A percentile compares a stretch with the other conserved stretches of the same genome.
Conservation (phyloP, 2,113 vertebrate genomes). For the Seriola aureovittata region DNA sequence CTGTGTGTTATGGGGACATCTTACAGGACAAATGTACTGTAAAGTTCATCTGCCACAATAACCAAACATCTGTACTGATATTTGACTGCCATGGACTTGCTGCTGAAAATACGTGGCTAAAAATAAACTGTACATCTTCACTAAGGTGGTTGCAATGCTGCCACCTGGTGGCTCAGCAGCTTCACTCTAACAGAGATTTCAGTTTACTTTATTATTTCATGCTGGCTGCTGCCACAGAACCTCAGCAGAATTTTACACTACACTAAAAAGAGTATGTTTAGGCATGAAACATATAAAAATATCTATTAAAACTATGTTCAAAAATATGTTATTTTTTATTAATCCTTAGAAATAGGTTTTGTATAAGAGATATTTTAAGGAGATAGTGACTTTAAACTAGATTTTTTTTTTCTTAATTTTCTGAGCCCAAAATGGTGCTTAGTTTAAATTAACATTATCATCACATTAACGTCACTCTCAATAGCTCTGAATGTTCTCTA, state of each 20-base stretch:
- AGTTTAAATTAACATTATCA: neutral
- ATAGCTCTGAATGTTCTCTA: neutral
- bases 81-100: neutral
- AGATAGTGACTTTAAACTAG: neutral
- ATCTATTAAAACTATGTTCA: too few relatives aligned
- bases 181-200: neutral
- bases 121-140: neutral
- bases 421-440: neutral
- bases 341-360: neutral
- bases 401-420: neutral
- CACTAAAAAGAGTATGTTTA: neutral
- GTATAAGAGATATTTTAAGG: neutral
- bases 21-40: neutral
- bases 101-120: neutral
- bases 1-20: neutral
- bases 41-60: neutral
- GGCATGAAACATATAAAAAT: neutral
- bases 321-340: neutral
- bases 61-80: neutral
- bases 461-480: neutral
- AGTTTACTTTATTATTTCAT: neutral
- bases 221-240: neutral
- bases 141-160: conserved; percentile 35
- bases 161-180: conserved; percentile 58
- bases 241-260: neutral